Percentiles rank a stretch among this genome's conserved stretches.
Evolutionary conservation across 2,113 vertebrate species (phyloP).

Genomic region (Planiliza haematocheilus): DNA sequence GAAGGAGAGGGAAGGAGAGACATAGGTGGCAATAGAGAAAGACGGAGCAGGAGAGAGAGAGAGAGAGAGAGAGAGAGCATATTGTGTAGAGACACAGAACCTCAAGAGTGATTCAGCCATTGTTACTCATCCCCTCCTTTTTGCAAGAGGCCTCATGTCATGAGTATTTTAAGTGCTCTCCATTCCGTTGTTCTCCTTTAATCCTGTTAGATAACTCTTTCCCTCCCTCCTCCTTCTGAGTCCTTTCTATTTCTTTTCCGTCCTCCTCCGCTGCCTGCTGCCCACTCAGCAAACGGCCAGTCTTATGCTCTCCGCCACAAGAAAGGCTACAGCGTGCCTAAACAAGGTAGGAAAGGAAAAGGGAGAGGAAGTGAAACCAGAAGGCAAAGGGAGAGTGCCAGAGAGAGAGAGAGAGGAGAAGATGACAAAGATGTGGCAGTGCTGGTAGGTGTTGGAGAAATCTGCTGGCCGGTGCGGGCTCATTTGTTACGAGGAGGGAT

Average conservation of each 20-base stretch:
- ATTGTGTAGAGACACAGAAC: constrained; percentile 47
- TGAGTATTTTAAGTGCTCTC: constrained; percentile 80
- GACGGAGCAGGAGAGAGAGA: not conserved
- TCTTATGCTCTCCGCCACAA: constrained; percentile 60
- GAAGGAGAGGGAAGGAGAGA: constrained; percentile 27
- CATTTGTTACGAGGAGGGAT: constrained; percentile 70
- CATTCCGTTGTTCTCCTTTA: constrained; percentile 80
- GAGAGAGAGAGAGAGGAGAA: no score
- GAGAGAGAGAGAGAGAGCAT: constrained; percentile 28
- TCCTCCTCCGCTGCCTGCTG: constrained; percentile 64
- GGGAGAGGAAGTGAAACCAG: constrained; percentile 10
- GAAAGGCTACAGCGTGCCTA: constrained; percentile 65
- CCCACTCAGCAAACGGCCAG: constrained; percentile 79
- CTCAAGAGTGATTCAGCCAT: constrained; percentile 72
- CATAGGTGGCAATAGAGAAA: constrained; percentile 11
- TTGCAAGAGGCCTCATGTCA: constrained; percentile 73
- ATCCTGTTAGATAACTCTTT: constrained; percentile 81
- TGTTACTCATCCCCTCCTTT: constrained; percentile 73
- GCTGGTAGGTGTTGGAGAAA: constrained; percentile 59
- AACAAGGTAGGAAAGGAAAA: constrained; percentile 49
- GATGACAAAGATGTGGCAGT: constrained; percentile 64
- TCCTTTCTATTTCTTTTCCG: constrained; percentile 61
- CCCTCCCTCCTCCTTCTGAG: constrained; percentile 61
- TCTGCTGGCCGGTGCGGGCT: constrained; percentile 47
- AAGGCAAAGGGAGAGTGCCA: not conserved